These are phyloP conservation scores for Capreolus pygargus DNA, from an alignment of 2,113 vertebrate species.

Conservation along the genomic window DNA sequence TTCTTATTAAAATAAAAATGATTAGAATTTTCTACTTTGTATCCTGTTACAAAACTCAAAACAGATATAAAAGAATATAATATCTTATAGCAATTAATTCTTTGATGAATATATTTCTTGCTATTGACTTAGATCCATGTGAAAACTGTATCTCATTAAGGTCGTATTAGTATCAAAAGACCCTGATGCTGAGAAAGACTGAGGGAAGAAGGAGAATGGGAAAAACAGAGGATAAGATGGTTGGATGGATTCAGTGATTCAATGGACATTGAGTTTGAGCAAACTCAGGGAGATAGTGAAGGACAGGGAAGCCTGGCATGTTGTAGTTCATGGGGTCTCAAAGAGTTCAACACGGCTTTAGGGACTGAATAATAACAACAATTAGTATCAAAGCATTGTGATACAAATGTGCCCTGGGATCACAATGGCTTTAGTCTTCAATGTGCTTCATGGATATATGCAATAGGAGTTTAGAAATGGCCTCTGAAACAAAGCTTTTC, in stretches of 20 bases:
- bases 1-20: constrained; percentile 41
- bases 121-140: background rate
- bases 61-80: constrained; percentile 5
- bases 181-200: background rate
- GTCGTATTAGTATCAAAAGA: background rate
- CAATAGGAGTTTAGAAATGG: background rate
- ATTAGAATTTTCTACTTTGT: background rate
- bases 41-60: background rate
- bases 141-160: background rate
- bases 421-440: background rate
- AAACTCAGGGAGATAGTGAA: background rate
- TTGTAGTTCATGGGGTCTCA: background rate
- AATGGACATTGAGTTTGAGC: background rate
- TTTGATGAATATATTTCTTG: background rate
- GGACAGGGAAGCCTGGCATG: background rate
- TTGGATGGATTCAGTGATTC: background rate
- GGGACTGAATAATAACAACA: background rate
- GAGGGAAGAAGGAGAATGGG: background rate
- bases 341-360: background rate
- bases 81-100: background rate
- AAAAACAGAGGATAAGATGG: background rate
- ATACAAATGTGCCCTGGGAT: background rate
- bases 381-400: background rate
- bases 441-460: background rate
- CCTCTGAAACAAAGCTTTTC: background rate